Conservation (phyloP, 1,140 invertebrate species). For the Bombyx mori region DNA sequence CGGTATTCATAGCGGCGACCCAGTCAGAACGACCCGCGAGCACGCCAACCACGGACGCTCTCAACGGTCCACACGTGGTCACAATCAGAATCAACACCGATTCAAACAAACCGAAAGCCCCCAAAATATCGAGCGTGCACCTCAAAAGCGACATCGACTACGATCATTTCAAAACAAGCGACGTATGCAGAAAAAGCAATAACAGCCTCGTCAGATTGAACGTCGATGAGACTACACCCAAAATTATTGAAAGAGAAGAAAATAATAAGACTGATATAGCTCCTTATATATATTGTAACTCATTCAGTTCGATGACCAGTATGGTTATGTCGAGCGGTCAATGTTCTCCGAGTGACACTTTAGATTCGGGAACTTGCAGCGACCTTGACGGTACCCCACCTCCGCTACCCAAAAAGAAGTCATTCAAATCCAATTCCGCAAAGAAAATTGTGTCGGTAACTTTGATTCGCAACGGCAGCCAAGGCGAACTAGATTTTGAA, state of each 20-base stretch:
- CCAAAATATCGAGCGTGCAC: conserved; percentile 64
- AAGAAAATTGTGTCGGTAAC: conserved; percentile 63
- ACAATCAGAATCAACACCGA: conserved; percentile 79
- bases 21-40: conserved; percentile 62
- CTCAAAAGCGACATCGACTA: conserved; percentile 60
- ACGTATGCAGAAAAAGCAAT: conserved; percentile 42
- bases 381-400: conserved; percentile 83
- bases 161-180: conserved; percentile 49
- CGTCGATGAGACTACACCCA: conserved; percentile 48
- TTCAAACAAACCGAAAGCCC: conserved; percentile 63
- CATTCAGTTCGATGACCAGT: conserved; percentile 61
- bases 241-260: conserved; percentile 54
- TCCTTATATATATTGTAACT: conserved; percentile 61
- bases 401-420: conserved; percentile 78
- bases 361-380: conserved; percentile 87
- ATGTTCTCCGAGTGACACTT: conserved; percentile 81
- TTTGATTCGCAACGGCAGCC: conserved; percentile 62
- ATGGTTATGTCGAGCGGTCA: conserved; percentile 82
- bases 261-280: conserved; percentile 49
- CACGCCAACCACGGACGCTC: conserved; percentile 49
- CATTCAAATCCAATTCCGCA: conserved; percentile 63
- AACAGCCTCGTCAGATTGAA: conserved; percentile 52
- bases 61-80: conserved; percentile 73
- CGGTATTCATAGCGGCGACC: conserved; percentile 75
- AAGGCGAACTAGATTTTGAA: conserved; percentile 75